A percentile compares a stretch with the other conserved stretches of the same genome.
These are phyloP conservation scores for Lepisosteus osseus DNA, from an alignment of 2,113 vertebrate genomes.

Conservation along the genomic window DNA sequence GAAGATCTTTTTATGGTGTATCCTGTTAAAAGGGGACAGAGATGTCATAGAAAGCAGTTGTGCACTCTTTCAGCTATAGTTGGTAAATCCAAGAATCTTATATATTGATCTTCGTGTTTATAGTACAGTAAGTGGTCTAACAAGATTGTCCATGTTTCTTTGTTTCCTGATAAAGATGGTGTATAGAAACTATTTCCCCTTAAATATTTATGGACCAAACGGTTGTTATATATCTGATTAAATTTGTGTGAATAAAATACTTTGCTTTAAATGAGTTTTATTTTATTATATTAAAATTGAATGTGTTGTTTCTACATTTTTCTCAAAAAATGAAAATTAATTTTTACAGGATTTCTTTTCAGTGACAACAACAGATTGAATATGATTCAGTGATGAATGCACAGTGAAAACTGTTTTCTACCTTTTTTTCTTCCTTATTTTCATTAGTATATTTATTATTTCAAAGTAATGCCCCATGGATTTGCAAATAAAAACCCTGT, in stretches of 20 bases:
- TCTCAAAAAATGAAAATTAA: constrained; percentile 27
- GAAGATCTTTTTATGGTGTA: constrained; percentile 98
- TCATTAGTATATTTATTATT: constrained; percentile 69
- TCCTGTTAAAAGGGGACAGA: constrained; percentile 92
- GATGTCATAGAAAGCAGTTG: constrained; percentile 98
- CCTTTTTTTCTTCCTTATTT: constrained; percentile 55
- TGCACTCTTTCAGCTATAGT: constrained; percentile 98
- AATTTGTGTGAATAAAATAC: constrained; percentile 99
- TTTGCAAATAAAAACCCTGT: constrained; percentile 78
- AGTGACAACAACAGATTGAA: constrained; percentile 50
- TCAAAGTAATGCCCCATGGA: constrained; percentile 93
- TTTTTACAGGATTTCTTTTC: constrained; percentile 43
- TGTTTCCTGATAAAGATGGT: constrained; percentile 99
- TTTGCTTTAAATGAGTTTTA: constrained; percentile 98
- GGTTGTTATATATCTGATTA: constrained; percentile 99
- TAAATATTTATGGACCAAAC: constrained; percentile 99
- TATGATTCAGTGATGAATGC: constrained; percentile 51
- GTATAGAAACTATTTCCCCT: constrained; percentile 99
- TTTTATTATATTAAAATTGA: constrained; percentile 78
- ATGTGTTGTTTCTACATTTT: constrained; percentile 45
- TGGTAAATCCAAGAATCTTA: constrained; percentile 97
- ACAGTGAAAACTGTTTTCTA: constrained; percentile 51
- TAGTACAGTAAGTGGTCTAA: constrained; percentile 99
- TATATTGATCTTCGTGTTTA: constrained; percentile 99
- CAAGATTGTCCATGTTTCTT: constrained; percentile 99